Base-by-base conservation (phyloP, 1,140 invertebrate genomes). In the Drosophila guanche region DNA sequence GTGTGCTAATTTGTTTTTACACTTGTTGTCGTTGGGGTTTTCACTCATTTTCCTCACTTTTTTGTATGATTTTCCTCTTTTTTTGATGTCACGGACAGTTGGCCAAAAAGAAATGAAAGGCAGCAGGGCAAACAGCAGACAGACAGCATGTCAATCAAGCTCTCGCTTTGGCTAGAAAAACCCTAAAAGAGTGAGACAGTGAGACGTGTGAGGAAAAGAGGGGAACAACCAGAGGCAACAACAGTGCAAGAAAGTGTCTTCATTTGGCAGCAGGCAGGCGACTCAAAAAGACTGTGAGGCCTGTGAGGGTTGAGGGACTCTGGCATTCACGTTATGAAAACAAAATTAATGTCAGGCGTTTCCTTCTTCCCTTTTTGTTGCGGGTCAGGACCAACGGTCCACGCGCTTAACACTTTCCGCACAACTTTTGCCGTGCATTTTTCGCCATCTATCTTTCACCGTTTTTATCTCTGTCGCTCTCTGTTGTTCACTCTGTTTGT, bases 81-180 rank as follows among this genome's bases (percentile, higher is more conserved):
- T 63, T 72, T 76, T 62, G 69, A 57, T 86, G 80, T 73, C 80
- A 86, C 68, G 81, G 80, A 76, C 80, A 85, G 60, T 69, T 77
- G 62, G 60, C 41, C 60, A 66, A 81, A 76, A 58, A 43, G 59
- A 80, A 84, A 79, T 68, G 37, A 63, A 75, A 63, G 42, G 58
- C 43, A 57, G 47, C 43, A 55, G 43, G 23, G 53, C 62, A 69
- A 53, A 75, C 71, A 56, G 56, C 57, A 71, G 66, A 56, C 81
- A 80, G 80, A 86, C 80, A 67, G 68, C 77, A 77, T 86, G 80
- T 85, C 80, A 86, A 85, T 85, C 80, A 86, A 86, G 80, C 77
- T 70, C 66, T 76, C 73, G 77, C 71, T 72, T 79, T 75, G 60
- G 67, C n/a, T 46, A 59, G 29, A 8, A 33, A 62, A 60, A 58